These are phyloP conservation scores for Eriosoma lanigerum DNA, from an alignment of 1,140 invertebrate genomes.

Conservation along the genomic window DNA sequence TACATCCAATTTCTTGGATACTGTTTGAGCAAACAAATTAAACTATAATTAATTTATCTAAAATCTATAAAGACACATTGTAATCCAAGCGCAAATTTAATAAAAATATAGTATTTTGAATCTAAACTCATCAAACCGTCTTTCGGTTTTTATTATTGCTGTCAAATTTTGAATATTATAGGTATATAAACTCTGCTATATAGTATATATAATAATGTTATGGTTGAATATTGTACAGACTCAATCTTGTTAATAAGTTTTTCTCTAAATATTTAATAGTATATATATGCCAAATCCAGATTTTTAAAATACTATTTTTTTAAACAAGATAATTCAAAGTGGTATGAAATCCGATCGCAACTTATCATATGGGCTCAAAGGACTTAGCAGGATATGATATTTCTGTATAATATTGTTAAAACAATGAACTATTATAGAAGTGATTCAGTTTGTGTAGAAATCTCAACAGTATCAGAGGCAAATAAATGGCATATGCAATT, in stretches of 20 bases:
- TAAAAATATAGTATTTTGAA: slow-evolving; percentile 44
- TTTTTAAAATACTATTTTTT: slow-evolving; percentile 8
- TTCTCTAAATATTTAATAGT: slow-evolving; percentile 7
- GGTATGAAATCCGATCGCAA: neutral
- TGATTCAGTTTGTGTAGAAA: slow-evolving; percentile 35
- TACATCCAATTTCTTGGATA: no score
- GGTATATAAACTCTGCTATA: slow-evolving; percentile 14
- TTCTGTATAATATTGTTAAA: neutral
- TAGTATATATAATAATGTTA: slow-evolving; percentile 42
- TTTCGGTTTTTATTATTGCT: slow-evolving; percentile 17
- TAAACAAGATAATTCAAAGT: slow-evolving; percentile 12
- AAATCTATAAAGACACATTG: neutral
- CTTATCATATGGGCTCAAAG: neutral
- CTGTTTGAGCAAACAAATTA: no score
- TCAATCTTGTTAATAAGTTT: slow-evolving; percentile 45
- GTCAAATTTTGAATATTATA: slow-evolving; percentile 31
- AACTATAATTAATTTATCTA: no score
- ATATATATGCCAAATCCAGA: neutral
- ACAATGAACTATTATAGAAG: slow-evolving; percentile 15
- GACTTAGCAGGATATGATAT: neutral
- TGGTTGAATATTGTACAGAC: slow-evolving; percentile 41
- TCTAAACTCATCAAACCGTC: slow-evolving; percentile 24
- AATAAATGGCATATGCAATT: slow-evolving; percentile 33
- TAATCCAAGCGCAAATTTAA: slow-evolving; percentile 8
- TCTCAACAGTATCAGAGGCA: slow-evolving; percentile 15